Base-by-base conservation (phyloP, 2,888 invertebrate genomes). In the Drosophila nr. perissopoda region DNA sequence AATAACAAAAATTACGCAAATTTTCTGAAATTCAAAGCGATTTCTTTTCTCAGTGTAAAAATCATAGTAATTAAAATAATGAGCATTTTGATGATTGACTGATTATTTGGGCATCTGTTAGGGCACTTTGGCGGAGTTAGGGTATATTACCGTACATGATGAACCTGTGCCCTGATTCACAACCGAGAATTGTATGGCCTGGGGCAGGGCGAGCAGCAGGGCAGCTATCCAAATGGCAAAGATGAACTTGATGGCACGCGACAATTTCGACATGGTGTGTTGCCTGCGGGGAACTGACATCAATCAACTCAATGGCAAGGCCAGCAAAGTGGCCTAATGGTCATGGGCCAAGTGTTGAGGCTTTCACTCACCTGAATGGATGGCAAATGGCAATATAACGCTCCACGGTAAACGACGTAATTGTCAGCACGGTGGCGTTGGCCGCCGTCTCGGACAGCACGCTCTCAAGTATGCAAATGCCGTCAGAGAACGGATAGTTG, bases 331-430 rank as follows among this genome's bases (percentile, higher is more conserved):
- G 11, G 29, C 38, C 29, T n/a, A 29, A 4, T 38, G n/a, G 27
- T 8, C 7, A n/a, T 13, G n/a, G 27, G 13, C 36, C n/a, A 13
- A 27, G 16, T 33, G 31, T 10, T 27, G 21, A 11, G 31, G 21
- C 21, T 13, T 16, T 53, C 48, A 82, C 92, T 90, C 73, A 93
- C 93, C 93, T 92, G 81, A 98, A 97, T 0, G 98, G 98, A 90
- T 97, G 96, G 90, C 97, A 97, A 85, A 97, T 97, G 16, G 97
- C 97, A 49, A 97, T 95, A 92, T 97, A 98, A 79, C 98, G 94
- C 92, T 98, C 98, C 13, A 97, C 96, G 0, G 96, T 98, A 92
- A 98, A 98, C 5, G 97, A 97, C 0, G 97, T 97, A 87, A 98
- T 98, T 18, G 96, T 97, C 74, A 97, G 93, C 0, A 98, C 97